These are phyloP conservation scores for Apocheima hispidaria DNA, from an alignment of 2,888 invertebrate genomes.

Conservation along the genomic window DNA sequence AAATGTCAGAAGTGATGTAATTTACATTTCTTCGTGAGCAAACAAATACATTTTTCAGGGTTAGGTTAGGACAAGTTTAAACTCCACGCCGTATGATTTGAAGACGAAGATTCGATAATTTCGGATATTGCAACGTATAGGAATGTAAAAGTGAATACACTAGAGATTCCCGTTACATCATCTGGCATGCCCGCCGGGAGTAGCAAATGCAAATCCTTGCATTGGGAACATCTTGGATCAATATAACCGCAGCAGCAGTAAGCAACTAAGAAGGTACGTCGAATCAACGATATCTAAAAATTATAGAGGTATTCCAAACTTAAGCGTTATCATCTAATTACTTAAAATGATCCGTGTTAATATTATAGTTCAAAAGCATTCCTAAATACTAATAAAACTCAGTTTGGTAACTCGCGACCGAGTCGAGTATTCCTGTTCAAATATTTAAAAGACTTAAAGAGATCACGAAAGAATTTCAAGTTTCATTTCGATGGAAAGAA, in stretches of 20 bases:
- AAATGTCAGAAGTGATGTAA: not conserved
- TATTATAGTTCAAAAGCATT: slow-evolving; percentile 18
- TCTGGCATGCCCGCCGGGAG: slow-evolving; percentile 41
- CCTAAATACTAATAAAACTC: slow-evolving; percentile 5
- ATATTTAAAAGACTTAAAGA: slow-evolving; percentile 29
- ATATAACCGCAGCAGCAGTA: slow-evolving; percentile 22
- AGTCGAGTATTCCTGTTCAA: slow-evolving; percentile 3
- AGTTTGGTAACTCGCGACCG: slow-evolving; percentile 4
- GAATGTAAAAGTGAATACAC: slow-evolving; percentile 31
- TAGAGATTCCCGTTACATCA: slow-evolving; percentile 39
- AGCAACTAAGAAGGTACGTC: not conserved
- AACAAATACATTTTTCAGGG: not conserved
- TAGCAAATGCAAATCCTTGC: slow-evolving; percentile 41
- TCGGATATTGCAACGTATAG: slow-evolving; percentile 21
- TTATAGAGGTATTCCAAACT: not conserved
- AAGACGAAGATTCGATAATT: slow-evolving; percentile 5
- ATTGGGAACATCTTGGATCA: slow-evolving; percentile 33
- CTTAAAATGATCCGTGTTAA: not conserved
- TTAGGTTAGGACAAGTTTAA: slow-evolving; percentile 6
- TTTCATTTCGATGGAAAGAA: slow-evolving; percentile 55
- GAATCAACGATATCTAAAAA: not conserved
- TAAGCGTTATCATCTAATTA: slow-evolving; percentile 2
- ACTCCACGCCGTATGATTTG: not conserved
- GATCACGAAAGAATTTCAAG: slow-evolving; percentile 43
- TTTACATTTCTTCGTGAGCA: not conserved